These are phyloP conservation scores for Drosophila tsacasi DNA, from an alignment of 1,140 invertebrate genomes.

Conservation along the genomic window DNA sequence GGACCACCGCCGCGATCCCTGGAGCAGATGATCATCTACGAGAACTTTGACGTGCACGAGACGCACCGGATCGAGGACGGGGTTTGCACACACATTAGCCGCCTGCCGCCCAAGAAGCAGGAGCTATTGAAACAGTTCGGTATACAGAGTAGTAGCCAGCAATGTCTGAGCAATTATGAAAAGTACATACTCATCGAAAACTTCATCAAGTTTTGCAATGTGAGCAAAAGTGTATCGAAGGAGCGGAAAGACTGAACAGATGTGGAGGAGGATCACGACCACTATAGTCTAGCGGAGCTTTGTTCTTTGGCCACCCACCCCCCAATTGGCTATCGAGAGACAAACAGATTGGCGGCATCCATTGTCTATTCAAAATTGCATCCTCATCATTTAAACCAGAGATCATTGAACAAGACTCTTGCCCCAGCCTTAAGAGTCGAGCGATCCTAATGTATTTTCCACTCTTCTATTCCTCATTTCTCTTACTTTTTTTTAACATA, in stretches of 20 bases:
- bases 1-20: constrained; percentile 68
- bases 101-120: constrained; percentile 84
- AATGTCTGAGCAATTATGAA: constrained; percentile 85
- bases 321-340: constrained; percentile 44
- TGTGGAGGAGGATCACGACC: constrained; percentile 28
- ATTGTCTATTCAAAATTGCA: constrained; percentile 65
- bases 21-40: constrained; percentile 81
- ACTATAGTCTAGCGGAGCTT: constrained; percentile 63
- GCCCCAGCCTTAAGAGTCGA: constrained; percentile 17
- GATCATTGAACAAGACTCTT: constrained; percentile 76
- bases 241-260: constrained; percentile 8
- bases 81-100: constrained; percentile 82
- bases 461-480: constrained; percentile 14
- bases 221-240: constrained; percentile 77
- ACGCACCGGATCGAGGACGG: constrained; percentile 83
- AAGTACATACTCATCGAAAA: constrained; percentile 85
- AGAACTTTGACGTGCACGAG: constrained; percentile 84
- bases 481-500: not conserved
- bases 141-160: constrained; percentile 85
- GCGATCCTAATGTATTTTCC: constrained; percentile 15
- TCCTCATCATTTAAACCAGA: constrained; percentile 49
- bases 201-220: constrained; percentile 85
- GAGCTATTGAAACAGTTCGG: constrained; percentile 85
- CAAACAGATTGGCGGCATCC: constrained; percentile 65
- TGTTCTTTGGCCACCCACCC: constrained; percentile 57